Conservation (phyloP, 2,113 vertebrate species). For the Lasiurus cinereus region DNA sequence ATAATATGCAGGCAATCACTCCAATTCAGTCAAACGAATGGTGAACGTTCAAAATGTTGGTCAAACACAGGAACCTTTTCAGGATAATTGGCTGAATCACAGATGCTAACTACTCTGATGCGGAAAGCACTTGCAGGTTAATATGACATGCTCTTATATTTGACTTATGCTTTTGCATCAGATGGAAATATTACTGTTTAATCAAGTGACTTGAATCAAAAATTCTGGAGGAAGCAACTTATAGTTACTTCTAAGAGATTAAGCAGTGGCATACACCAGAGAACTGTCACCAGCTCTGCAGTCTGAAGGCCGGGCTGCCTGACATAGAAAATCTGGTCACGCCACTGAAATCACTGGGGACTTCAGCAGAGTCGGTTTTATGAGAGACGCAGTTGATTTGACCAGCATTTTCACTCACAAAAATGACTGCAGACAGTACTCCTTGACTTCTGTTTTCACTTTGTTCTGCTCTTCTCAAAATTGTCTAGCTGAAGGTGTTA, state of each 20-base stretch:
- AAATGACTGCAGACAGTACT: constrained; percentile 47
- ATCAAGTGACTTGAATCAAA: constrained; percentile 48
- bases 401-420: constrained; percentile 48
- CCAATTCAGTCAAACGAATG: constrained; percentile 27
- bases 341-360: neutral
- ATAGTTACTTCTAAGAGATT: neutral
- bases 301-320: neutral
- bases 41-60: constrained; percentile 39
- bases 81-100: neutral
- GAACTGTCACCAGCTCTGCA: neutral
- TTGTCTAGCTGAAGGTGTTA: neutral
- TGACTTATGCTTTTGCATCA: neutral
- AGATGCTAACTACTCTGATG: neutral
- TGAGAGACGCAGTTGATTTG: constrained; percentile 24
- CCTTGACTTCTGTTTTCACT: constrained; percentile 41
- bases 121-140: neutral
- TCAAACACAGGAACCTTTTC: constrained; percentile 23
- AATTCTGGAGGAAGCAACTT: neutral
- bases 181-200: constrained; percentile 39
- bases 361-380: constrained; percentile 50
- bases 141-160: neutral
- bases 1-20: neutral
- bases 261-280: neutral
- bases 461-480: constrained; percentile 47
- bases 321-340: constrained; percentile 13